Evolutionary conservation across 2,888 invertebrate species (phyloP).

Genomic region (Nomada goodeniana): DNA sequence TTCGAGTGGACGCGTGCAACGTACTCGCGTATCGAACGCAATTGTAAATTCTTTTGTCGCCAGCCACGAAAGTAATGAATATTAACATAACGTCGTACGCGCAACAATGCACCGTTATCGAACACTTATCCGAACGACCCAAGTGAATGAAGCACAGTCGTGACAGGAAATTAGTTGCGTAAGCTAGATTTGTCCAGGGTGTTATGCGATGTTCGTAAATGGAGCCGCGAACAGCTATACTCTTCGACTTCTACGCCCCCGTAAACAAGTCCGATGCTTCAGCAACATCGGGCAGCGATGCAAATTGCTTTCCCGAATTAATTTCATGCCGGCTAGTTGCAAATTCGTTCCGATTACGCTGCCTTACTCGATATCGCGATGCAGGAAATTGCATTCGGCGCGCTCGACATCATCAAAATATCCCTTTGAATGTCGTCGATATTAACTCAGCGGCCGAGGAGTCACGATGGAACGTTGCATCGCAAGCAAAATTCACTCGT

Average conservation of each 20-base stretch:
- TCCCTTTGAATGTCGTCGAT: background rate
- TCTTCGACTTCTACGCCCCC: constrained; percentile 34
- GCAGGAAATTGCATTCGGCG: constrained; percentile 56
- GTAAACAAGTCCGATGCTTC: constrained; percentile 64
- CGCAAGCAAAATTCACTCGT: background rate
- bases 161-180: constrained; percentile 14
- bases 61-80: too few relatives aligned
- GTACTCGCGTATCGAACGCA: too few relatives aligned
- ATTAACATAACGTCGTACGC: too few relatives aligned
- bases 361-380: constrained; percentile 52
- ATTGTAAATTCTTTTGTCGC: too few relatives aligned
- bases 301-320: constrained; percentile 72
- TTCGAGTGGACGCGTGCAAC: too few relatives aligned
- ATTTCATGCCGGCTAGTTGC: constrained; percentile 60
- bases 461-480: background rate
- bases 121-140: background rate
- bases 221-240: background rate
- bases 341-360: constrained; percentile 54
- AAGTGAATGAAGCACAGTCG: too few relatives aligned
- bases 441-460: background rate
- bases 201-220: background rate
- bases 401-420: constrained; percentile 5
- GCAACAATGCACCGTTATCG: background rate
- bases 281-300: constrained; percentile 63
- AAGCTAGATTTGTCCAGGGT: constrained; percentile 3